phyloP scores from a whole-genome alignment of 1,140 invertebrate genomes.

The Bactericera cockerelli region DNA sequence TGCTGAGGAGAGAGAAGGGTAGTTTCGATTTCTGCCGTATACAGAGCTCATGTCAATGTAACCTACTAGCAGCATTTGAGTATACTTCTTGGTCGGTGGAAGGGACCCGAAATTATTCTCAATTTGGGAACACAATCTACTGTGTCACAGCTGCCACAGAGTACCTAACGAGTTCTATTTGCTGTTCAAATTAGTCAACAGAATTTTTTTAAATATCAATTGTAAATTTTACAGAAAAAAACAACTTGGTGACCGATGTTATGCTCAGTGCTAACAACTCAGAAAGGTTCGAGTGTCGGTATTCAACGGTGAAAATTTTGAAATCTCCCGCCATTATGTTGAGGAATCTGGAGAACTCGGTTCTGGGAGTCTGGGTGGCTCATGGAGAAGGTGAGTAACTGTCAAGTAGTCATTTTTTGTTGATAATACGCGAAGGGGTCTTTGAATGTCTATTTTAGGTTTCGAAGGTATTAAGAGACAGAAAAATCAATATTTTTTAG shows the following conservation, averaged over 20 bases:
- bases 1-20: too few species aligned
- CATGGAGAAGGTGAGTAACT: constrained; percentile 72
- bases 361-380: constrained; percentile 86
- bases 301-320: constrained; percentile 63
- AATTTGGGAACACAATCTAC: constrained; percentile 2
- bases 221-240: constrained; percentile 19
- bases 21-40: too few species aligned
- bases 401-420: too few species aligned
- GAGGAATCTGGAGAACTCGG: constrained; percentile 62
- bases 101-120: too few species aligned
- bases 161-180: too few species aligned
- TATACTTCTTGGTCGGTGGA: too few species aligned
- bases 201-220: constrained; percentile 1
- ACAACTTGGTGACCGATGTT: constrained; percentile 40
- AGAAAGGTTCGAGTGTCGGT: constrained; percentile 81
- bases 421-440: too few species aligned
- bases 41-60: too few species aligned
- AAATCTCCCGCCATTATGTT: constrained; percentile 69
- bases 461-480: too few species aligned
- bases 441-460: too few species aligned
- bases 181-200: neutral
- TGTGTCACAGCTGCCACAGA: constrained; percentile 17
- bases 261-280: constrained; percentile 74
- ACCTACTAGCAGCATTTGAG: too few species aligned
- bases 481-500: too few species aligned